Conservation (phyloP, 1,140 invertebrate genomes). For the Brachionus plicatilis region DNA sequence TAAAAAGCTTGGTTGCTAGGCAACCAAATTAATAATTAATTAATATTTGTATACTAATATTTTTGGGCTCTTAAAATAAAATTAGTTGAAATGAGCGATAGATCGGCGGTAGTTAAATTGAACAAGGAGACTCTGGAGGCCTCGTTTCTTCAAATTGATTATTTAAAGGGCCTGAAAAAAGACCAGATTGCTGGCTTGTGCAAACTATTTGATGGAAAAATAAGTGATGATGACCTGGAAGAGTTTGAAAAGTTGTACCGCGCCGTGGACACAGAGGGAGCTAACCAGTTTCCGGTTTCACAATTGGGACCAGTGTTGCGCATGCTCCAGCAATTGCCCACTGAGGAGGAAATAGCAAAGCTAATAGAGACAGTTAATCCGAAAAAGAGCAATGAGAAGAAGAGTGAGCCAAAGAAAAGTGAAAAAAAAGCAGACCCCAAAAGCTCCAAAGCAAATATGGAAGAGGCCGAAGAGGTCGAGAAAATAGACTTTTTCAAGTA, state of each 20-base stretch:
- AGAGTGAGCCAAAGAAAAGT: not conserved
- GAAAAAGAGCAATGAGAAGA: conserved; percentile 18
- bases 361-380: conserved; percentile 21
- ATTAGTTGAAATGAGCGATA: not conserved
- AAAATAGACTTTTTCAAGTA: conserved; percentile 38
- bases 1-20: not conserved
- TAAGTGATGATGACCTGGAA: not conserved
- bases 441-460: not conserved
- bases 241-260: conserved; percentile 33
- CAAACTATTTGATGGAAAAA: conserved; percentile 1
- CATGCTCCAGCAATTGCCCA: conserved; percentile 12
- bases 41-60: not conserved
- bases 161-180: conserved; percentile 18
- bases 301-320: not conserved
- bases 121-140: conserved; percentile 22
- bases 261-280: not conserved
- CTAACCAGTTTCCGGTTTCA: conserved; percentile 21
- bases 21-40: not conserved
- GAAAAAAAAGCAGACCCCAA: conserved; percentile 12
- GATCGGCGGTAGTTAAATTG: not conserved
- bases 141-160: conserved; percentile 13
- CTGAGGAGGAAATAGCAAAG: not conserved
- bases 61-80: not conserved
- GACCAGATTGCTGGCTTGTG: conserved; percentile 24
- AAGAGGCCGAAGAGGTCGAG: conserved; percentile 14